These are phyloP conservation scores for Paedocypris micromegethes DNA, from an alignment of 2,797 vertebrate genomes.

Conservation along the genomic window DNA sequence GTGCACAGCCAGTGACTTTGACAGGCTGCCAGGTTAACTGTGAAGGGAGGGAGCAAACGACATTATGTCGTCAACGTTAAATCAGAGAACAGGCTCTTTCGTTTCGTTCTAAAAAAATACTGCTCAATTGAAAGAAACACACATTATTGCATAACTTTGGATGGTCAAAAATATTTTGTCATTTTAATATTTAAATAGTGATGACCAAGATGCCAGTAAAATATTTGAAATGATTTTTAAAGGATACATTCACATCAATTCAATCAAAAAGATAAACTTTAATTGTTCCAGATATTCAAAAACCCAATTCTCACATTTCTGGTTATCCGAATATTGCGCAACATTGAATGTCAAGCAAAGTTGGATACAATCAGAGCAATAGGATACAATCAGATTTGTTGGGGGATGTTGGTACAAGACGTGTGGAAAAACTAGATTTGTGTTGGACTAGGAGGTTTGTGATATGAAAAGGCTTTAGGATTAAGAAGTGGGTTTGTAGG, in stretches of 20 bases:
- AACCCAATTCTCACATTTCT: neutral
- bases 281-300: too few species aligned
- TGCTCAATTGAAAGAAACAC: too few species aligned
- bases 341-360: neutral
- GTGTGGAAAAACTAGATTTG: slow-evolving; percentile 45
- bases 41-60: slow-evolving; percentile 8
- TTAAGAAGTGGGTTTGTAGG: slow-evolving; percentile 75
- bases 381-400: slow-evolving; percentile 9
- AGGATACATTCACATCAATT: too few species aligned
- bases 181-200: too few species aligned
- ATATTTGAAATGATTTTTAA: too few species aligned
- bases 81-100: too few species aligned
- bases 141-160: too few species aligned
- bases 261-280: too few species aligned
- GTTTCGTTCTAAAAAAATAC: too few species aligned
- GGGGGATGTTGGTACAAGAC: neutral
- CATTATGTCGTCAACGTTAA: too few species aligned
- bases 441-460: slow-evolving; percentile 55
- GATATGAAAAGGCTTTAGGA: slow-evolving; percentile 65
- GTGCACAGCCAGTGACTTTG: slow-evolving; percentile 2
- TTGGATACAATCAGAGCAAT: neutral
- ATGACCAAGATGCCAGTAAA: too few species aligned
- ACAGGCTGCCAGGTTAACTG: neutral
- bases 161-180: too few species aligned
- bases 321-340: neutral